A percentile compares a stretch with the other conserved stretches of the same genome.
These are phyloP conservation scores for Rachycentron canadum DNA, from an alignment of 2,797 vertebrate species.

Conservation along the genomic window DNA sequence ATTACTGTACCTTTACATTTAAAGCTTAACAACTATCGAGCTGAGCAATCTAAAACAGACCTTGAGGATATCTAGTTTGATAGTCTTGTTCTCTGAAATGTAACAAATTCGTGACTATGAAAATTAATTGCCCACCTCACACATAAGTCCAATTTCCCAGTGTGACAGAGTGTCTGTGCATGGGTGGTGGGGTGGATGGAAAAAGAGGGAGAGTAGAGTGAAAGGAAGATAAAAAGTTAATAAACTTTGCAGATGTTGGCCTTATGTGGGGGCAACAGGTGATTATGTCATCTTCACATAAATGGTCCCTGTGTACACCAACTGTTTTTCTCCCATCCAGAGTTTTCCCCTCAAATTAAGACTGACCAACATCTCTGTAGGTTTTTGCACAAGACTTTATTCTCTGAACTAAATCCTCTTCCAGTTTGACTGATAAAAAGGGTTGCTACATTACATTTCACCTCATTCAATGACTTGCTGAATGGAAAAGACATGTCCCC, in stretches of 20 bases:
- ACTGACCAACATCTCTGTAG: background rate
- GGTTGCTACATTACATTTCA: background rate
- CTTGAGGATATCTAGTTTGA: slow-evolving; percentile 1
- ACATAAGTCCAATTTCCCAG: slow-evolving; percentile 14
- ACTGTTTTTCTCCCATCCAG: slow-evolving; percentile 21
- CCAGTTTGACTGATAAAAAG: background rate
- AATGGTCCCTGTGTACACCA: slow-evolving; percentile 56
- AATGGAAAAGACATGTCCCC: slow-evolving; percentile 59
- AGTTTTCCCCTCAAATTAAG: slow-evolving; percentile 33
- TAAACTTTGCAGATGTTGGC: slow-evolving; percentile 75
- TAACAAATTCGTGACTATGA: slow-evolving; percentile 38
- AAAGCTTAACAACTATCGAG: background rate
- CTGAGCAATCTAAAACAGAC: slow-evolving; percentile 5
- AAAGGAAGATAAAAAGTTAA: slow-evolving; percentile 54
- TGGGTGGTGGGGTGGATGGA: slow-evolving; percentile 45
- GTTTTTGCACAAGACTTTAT: background rate
- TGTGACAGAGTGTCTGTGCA: slow-evolving; percentile 58
- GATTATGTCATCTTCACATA: slow-evolving; percentile 79
- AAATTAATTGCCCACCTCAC: slow-evolving; percentile 41
- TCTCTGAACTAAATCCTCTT: slow-evolving; percentile 20
- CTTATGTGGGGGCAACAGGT: slow-evolving; percentile 67
- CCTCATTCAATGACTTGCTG: slow-evolving; percentile 22
- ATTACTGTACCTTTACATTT: background rate
- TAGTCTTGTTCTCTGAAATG: slow-evolving; percentile 8
- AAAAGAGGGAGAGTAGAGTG: slow-evolving; percentile 42